Evolutionary conservation across 2,113 vertebrate genomes (phyloP).

Genomic region (Brachyhypopomus gauderio): DNA sequence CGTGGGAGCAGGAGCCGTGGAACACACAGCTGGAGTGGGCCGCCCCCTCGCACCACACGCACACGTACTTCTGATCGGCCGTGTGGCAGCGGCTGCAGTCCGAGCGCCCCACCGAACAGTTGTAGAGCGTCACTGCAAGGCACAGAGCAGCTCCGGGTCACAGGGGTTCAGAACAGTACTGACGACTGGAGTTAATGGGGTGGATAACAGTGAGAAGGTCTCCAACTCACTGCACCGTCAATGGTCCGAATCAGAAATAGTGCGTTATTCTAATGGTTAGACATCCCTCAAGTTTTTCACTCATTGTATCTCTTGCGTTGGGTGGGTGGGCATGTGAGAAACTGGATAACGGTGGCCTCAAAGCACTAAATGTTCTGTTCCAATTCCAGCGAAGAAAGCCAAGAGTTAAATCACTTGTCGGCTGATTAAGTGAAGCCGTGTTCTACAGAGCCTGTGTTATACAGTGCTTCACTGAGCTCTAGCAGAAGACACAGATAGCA

Average conservation of each 20-base stretch:
- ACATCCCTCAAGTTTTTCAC: background rate
- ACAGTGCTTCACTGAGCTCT: conserved; percentile 7
- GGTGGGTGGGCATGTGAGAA: too few relatives aligned
- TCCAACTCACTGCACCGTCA: background rate
- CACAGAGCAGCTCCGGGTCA: background rate
- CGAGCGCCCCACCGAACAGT: conserved; percentile 89
- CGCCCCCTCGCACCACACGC: conserved; percentile 89
- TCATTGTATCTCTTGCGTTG: background rate
- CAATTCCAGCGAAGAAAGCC: background rate
- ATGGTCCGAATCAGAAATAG: background rate
- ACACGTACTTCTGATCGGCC: conserved; percentile 82
- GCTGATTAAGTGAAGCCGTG: conserved; percentile 20
- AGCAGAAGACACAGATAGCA: conserved; percentile 8
- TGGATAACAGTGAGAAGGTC: too few relatives aligned
- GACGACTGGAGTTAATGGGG: too few relatives aligned
- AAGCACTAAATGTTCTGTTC: conserved; percentile 25
- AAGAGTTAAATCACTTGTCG: conserved; percentile 41
- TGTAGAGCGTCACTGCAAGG: conserved; percentile 87
- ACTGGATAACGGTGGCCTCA: background rate
- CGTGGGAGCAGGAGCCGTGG: conserved; percentile 79
- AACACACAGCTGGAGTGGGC: conserved; percentile 80
- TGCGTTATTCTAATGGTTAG: background rate
- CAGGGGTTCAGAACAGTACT: too few relatives aligned
- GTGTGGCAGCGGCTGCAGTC: conserved; percentile 97
- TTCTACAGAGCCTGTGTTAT: background rate